A percentile compares a stretch with the other conserved stretches of the same genome.
These are phyloP conservation scores for Pteruthius melanotis DNA, from an alignment of 2,113 vertebrate genomes.

Conservation along the genomic window DNA sequence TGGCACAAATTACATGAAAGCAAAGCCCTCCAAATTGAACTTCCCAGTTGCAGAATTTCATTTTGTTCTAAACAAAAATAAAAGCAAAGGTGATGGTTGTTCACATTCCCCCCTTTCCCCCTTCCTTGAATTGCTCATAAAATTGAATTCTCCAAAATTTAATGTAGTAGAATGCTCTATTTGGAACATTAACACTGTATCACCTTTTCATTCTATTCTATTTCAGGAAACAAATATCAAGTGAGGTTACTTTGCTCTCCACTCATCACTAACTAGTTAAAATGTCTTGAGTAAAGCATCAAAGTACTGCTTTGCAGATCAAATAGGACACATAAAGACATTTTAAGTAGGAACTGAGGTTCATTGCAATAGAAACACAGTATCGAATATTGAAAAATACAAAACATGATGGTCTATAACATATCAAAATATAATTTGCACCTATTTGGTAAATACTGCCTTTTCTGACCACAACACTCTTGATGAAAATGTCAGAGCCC, in stretches of 20 bases:
- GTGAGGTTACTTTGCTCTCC: neutral
- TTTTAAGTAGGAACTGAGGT: neutral
- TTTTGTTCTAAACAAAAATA: neutral
- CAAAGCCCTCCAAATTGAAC: neutral
- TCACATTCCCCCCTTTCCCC: rapidly evolving
- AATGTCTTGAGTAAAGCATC: neutral
- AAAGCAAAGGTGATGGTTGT: rapidly evolving
- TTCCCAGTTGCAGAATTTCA: neutral
- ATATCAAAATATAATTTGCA: neutral
- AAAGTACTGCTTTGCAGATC: neutral
- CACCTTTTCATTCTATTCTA: neutral
- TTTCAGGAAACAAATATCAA: neutral
- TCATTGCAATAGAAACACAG: neutral
- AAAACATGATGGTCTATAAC: neutral
- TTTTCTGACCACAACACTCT: neutral
- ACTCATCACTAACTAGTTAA: neutral
- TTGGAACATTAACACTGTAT: neutral
- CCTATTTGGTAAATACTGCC: neutral
- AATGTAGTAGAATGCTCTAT: neutral
- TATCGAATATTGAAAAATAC: neutral
- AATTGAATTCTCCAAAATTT: neutral
- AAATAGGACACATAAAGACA: neutral
- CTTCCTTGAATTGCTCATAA: neutral
- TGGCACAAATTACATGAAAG: neutral
- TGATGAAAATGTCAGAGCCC: neutral